phyloP scores from a whole-genome alignment of 2,888 invertebrate genomes.

The Brenthis daphne region DNA sequence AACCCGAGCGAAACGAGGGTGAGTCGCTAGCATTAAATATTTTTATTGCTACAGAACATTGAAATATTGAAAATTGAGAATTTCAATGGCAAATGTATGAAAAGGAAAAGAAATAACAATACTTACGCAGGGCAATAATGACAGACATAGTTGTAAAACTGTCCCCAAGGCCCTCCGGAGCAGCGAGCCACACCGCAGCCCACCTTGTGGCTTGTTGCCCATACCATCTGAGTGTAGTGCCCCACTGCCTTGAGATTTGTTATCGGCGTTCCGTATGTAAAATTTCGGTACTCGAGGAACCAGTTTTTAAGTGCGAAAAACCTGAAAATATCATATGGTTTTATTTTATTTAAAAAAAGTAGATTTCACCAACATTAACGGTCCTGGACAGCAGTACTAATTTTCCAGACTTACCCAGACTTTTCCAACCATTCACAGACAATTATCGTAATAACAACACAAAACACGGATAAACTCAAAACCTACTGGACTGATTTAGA shows the following conservation, averaged over 20 bases:
- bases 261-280: slow-evolving; percentile 84
- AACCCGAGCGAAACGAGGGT: too few relatives aligned
- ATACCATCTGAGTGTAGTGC: slow-evolving; percentile 92
- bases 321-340: slow-evolving; percentile 73
- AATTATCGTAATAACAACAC: too few relatives aligned
- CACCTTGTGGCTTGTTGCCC: slow-evolving; percentile 89
- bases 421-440: too few relatives aligned
- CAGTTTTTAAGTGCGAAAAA: slow-evolving; percentile 90
- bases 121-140: slow-evolving; percentile 93
- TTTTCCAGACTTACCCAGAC: too few relatives aligned
- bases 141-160: slow-evolving; percentile 91
- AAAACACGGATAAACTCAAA: too few relatives aligned
- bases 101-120: not conserved
- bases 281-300: slow-evolving; percentile 89
- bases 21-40: too few relatives aligned
- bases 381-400: too few relatives aligned
- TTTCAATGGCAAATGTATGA: not conserved
- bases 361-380: too few relatives aligned
- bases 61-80: not conserved
- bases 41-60: not conserved
- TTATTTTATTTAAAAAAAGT: not conserved
- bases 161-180: slow-evolving; percentile 81
- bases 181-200: slow-evolving; percentile 90
- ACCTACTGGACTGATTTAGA: too few relatives aligned
- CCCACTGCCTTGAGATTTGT: slow-evolving; percentile 85